Percentiles rank a stretch among this genome's conserved stretches.
phyloP scores from a whole-genome alignment of 2,797 vertebrate genomes.

The Notoglanidium macrostoma region DNA sequence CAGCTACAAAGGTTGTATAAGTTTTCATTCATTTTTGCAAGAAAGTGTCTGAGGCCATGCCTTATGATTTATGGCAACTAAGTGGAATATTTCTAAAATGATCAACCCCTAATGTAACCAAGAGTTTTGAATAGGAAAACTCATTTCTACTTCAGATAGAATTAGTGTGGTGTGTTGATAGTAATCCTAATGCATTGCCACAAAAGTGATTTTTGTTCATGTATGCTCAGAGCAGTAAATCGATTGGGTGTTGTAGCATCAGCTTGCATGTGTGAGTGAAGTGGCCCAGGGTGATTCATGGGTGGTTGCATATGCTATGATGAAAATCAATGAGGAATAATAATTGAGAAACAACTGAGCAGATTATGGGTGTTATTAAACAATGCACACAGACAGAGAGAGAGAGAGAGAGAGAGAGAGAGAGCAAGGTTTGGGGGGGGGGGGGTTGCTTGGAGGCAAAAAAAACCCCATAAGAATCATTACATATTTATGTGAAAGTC shows the following conservation, averaged over 20 bases:
- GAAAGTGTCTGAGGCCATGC: neutral
- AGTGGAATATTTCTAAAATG: constrained; percentile 23
- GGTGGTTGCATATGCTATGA: constrained; percentile 70
- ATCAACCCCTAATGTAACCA: neutral
- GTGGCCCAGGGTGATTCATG: constrained; percentile 71
- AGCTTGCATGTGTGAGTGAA: constrained; percentile 55
- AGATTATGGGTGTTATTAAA: constrained; percentile 78
- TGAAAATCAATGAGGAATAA: constrained; percentile 81
- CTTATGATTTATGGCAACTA: constrained; percentile 22
- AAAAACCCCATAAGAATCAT: constrained; percentile 2
- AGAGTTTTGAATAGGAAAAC: constrained; percentile 32
- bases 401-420: constrained; percentile 4
- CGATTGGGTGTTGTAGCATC: constrained; percentile 72
- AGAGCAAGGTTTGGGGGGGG: too few species aligned
- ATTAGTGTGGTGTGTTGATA: constrained; percentile 21
- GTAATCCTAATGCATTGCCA: constrained; percentile 65
- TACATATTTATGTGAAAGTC: constrained; percentile 26
- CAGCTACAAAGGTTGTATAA: neutral
- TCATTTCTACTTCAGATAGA: constrained; percentile 36
- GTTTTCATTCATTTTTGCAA: constrained; percentile 14
- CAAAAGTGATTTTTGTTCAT: constrained; percentile 65
- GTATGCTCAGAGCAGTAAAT: constrained; percentile 69
- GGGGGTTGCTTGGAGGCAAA: constrained; percentile 27
- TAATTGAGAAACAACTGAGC: constrained; percentile 78
- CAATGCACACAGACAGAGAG: constrained; percentile 59